Evolutionary conservation across 2,888 invertebrate species (phyloP), one percentile per base, ranked within the genome.

Genomic region (Ormyrus labotus): DNA sequence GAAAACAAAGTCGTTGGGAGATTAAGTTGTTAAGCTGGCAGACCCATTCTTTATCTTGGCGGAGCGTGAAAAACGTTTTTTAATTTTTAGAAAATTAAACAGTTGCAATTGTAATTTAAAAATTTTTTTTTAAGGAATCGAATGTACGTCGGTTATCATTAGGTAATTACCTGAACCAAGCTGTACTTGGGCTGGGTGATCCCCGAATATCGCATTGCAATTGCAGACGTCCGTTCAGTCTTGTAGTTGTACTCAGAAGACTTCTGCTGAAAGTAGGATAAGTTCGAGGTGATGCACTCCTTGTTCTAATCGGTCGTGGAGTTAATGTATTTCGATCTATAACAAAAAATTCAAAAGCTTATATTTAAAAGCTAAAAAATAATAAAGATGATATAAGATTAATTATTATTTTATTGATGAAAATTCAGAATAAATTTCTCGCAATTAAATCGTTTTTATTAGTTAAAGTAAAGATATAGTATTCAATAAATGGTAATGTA

Each of bases 161-260:
- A 67, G 53, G 0, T 2, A 64, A 19, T 57, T 82, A 87, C 89
- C 93, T 93, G 88, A 93, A 94, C 92, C 94, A 94, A 82, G 92
- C 92, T 50, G 93, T 91, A 71, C 86, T 92, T 10, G 93, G 93
- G 45, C 92, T 92, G 7, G 94, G 94, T 55, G 92, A 91, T 9
- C 94, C 93, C 78, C 92, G 92, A 60, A 94, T 92, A 81, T 93
- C 92, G 83, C 93, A 93, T 82, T 93, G 86, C 53, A 95, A 90
- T 10, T 93, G 92, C 83, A 94, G 92, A 80, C 93, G 92, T 63
- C 93, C 93, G 48, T 94, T 94, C 70, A 93, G 90, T 83, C 92
- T 89, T 51, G 93, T 92, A 0, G 93, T 92, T 45, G 93, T 92
- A 69, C 92, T 92, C 85, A 93, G 91, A 77, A 94, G 91, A 60